Base-by-base conservation (phyloP, 2,113 vertebrate species). In the Archocentrus centrarchus region DNA sequence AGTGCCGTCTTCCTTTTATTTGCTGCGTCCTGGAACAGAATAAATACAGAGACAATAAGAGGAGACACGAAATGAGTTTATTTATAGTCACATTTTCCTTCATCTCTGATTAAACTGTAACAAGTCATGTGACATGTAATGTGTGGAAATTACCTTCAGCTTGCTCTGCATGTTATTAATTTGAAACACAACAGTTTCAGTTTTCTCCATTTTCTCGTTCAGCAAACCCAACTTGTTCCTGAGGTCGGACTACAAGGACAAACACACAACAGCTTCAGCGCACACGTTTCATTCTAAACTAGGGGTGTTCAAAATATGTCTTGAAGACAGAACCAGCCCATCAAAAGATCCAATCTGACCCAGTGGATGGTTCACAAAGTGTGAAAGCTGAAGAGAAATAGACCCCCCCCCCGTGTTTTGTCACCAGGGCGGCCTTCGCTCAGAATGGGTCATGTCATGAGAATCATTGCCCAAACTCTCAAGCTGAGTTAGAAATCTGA, bases 171-270 rank as follows among this genome's bases (percentile, higher is more conserved):
- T 90, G 24, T 70, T 55, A 70, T 82, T 95, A 85, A 98, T 93
- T 0, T 95, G 91, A 17, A 64, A 90, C 62, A 97, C 80, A 0
- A 94, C 93, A 14, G 0, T 87, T 1, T 82, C n/a, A 1, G 96
- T 94, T 32, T 86, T 96, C 4, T 93, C 96, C 18, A 93, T 93
- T 73, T 97, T 96, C n/a, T 70, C 79, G 1, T 94, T 87, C 87
- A 97, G 90, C 68, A 94, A 9, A 9, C 1, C 2, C 32, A 97
- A 82, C 27, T 92, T 96, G 11, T 95, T 92, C 86, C 89, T 96
- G 89, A 98, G 87, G 2, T 77, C 90, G 0, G 47, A 57, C 97
- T 98, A 80, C 14, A 76, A 55, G 77, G 47, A 60, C 47, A 80
- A 30, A 77, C 10, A 39, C 22, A 18, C 0, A 60, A 57, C 22